These are phyloP conservation scores for Diadema setosum DNA, from an alignment of 35 echinoderm and acorn worm species.

Conservation along the genomic window DNA sequence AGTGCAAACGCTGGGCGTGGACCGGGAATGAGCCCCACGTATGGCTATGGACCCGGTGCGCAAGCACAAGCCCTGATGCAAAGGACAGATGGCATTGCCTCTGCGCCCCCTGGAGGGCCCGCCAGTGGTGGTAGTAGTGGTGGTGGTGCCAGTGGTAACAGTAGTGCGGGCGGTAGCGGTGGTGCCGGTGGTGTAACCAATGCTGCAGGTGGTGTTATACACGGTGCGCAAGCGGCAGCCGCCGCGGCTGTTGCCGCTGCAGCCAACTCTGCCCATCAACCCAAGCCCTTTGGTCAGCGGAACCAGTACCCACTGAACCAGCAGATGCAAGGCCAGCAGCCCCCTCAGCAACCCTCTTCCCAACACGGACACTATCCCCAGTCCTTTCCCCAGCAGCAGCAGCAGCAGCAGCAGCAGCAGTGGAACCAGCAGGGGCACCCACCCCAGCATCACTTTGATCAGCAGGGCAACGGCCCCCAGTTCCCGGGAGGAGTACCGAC, in stretches of 20 bases:
- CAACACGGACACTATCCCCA: conserved; percentile 28
- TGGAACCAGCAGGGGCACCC: neutral
- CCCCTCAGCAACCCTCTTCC: neutral
- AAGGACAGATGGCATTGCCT: conserved; percentile 12
- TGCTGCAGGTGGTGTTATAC: neutral
- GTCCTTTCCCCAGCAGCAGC: conserved; percentile 1
- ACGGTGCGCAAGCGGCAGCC: conserved; percentile 70
- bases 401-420: conserved; percentile 23
- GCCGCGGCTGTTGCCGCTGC: conserved; percentile 71
- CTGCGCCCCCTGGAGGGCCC: neutral
- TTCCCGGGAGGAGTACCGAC: neutral
- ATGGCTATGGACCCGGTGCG: conserved; percentile 21
- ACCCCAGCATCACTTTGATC: conserved; percentile 31
- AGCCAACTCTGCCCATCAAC: conserved; percentile 50
- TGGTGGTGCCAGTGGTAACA: neutral
- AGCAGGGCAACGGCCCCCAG: conserved; percentile 26
- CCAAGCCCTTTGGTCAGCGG: neutral
- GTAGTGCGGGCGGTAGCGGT: neutral
- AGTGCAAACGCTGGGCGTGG: neutral
- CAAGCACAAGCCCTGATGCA: conserved; percentile 34
- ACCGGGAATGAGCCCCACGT: conserved; percentile 14
- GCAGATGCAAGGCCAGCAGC: conserved; percentile 33
- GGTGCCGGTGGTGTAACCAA: neutral
- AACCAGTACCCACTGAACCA: conserved; percentile 31
- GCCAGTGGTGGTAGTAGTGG: neutral